Conservation (phyloP, 1,140 invertebrate genomes). For the Acromyrmex heyeri region DNA sequence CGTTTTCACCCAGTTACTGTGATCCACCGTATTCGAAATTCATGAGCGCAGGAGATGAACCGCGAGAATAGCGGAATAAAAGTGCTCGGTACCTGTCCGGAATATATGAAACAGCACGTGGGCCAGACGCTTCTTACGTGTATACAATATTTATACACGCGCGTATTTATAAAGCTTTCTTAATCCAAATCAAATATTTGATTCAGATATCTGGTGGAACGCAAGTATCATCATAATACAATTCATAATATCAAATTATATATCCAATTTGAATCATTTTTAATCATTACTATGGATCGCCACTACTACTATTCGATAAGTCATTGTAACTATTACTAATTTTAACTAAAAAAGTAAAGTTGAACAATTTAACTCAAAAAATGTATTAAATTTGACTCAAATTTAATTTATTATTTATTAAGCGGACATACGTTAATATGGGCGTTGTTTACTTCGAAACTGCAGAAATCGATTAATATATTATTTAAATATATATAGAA, state of each 20-base stretch:
- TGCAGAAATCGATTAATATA: too few species aligned
- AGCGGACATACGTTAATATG: too few species aligned
- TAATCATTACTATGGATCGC: too few species aligned
- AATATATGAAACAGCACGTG: conserved; percentile 18
- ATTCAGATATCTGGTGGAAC: background rate
- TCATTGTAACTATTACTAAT: too few species aligned
- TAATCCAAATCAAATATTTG: background rate
- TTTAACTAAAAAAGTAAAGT: too few species aligned
- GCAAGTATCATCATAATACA: background rate
- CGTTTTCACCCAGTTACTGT: conserved; percentile 58
- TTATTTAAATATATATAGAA: too few species aligned
- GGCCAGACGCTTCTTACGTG: background rate
- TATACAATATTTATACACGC: background rate
- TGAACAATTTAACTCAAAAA: too few species aligned
- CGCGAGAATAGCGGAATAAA: conserved; percentile 48
- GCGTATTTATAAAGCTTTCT: background rate
- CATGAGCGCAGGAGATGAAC: conserved; percentile 32
- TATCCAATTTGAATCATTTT: background rate
- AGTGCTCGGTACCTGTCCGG: conserved; percentile 10
- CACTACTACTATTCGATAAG: too few species aligned
- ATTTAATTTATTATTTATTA: too few species aligned
- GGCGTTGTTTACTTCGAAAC: too few species aligned
- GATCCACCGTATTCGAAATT: conserved; percentile 55
- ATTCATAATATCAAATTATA: too few species aligned
- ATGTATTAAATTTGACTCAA: too few species aligned